Evolutionary conservation across 2,113 vertebrate genomes (phyloP).

Genomic region (Lichenostomus cassidix): DNA sequence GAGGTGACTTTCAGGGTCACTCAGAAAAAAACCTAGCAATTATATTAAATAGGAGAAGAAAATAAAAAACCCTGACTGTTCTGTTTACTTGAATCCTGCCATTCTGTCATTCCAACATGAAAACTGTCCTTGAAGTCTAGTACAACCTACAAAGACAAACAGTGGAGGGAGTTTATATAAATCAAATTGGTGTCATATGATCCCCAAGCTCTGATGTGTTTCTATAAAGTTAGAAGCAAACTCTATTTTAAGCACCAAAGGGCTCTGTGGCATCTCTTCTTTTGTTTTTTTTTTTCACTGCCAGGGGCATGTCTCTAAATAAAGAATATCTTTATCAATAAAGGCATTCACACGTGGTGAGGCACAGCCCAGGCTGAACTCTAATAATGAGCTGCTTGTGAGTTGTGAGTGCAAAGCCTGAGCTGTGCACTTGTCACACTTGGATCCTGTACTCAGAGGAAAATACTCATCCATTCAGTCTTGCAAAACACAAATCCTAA

Average conservation of each 20-base stretch:
- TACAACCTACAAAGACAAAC: conserved; percentile 48
- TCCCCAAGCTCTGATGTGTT: conserved; percentile 24
- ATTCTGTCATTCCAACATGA: conserved; percentile 54
- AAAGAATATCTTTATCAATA: not conserved
- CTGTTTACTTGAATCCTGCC: conserved; percentile 58
- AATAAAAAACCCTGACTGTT: conserved; percentile 33
- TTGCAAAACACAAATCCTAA: not conserved
- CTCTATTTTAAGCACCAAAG: conserved; percentile 13
- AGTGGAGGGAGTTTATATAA: conserved; percentile 51
- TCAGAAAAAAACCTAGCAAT: conserved; percentile 31
- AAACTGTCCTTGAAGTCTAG: conserved; percentile 58
- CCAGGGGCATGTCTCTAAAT: not conserved
- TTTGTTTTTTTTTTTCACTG: not conserved
- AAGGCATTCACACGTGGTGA: not conserved
- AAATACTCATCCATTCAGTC: not conserved
- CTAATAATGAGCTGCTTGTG: not conserved
- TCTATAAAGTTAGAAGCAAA: conserved; percentile 29
- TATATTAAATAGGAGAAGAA: conserved; percentile 54
- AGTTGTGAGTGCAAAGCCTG: not conserved
- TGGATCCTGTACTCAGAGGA: not conserved
- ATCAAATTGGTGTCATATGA: conserved; percentile 40
- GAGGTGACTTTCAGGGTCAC: conserved; percentile 42
- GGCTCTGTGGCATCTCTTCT: not conserved
- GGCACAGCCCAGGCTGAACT: not conserved
- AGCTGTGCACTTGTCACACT: not conserved